Conservation (phyloP, 2,888 invertebrate species). For the Tiphia femorata region DNA sequence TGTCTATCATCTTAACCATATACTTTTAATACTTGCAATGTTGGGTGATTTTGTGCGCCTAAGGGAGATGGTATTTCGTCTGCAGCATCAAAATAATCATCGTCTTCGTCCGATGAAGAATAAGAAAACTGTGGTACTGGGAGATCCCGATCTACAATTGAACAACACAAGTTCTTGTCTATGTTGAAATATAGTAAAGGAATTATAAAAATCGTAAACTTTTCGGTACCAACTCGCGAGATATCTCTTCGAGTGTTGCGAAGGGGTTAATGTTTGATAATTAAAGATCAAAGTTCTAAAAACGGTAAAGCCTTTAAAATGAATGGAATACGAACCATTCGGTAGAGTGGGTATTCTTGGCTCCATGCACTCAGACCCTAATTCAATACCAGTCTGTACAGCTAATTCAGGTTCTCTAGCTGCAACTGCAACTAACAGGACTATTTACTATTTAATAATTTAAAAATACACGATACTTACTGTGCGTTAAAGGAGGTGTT, state of each 20-base stretch:
- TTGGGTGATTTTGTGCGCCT: conserved; percentile 50
- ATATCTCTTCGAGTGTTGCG: no score
- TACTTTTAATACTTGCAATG: no score
- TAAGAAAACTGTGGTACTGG: conserved; percentile 93
- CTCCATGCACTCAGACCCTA: conserved; percentile 76
- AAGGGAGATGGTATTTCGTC: conserved; percentile 72
- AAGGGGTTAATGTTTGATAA: no score
- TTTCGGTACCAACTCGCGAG: no score
- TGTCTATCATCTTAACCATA: no score
- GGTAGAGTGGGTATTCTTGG: conserved; percentile 57
- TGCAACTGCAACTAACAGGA: conserved; percentile 39
- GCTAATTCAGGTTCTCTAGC: conserved; percentile 59
- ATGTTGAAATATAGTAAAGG: not conserved
- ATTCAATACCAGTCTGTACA: conserved; percentile 75
- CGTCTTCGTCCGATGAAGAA: conserved; percentile 97
- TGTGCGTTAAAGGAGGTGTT: conserved; percentile 58
- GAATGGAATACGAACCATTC: conserved; percentile 49
- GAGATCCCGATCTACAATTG: conserved; percentile 72
- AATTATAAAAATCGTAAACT: not conserved
- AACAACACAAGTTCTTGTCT: not conserved
- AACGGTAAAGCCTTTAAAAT: not conserved
- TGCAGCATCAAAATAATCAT: conserved; percentile 94
- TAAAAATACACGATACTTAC: conserved; percentile 49
- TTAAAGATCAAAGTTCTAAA: no score
- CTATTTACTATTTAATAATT: not conserved